Base-by-base conservation (phyloP, 2,888 invertebrate genomes). In the Erebia palarica region DNA sequence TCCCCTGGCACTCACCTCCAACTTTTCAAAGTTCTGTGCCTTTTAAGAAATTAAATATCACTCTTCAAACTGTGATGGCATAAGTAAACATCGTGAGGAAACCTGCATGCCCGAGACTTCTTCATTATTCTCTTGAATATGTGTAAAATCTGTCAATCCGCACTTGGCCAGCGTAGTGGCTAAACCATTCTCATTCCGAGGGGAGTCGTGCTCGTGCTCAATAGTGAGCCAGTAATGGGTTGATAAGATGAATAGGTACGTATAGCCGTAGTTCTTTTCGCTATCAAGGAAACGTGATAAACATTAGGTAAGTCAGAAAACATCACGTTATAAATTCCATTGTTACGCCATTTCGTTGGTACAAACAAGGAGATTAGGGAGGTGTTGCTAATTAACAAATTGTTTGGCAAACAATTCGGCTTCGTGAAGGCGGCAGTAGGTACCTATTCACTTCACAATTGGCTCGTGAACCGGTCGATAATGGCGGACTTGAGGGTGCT, bases 261-360 rank as follows among this genome's bases (percentile, higher is more conserved):
- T 7, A 51, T n/a, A n/a, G 9, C 53, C 16, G 36, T 36, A 36
- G 36, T 51, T 51, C 16, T n/a, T n/a, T 10, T 57, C 11, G 8
- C 21, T 57, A 57, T 57, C 57, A 57, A 18, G 16, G 21, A 57
- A 57, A 57, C 57, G 57, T 57, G 57, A 57, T 21, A 21, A 57
- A 21, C 57, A 57, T 11, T 57, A 13, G 11, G 21, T 9, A 13
- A 57, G 10, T 57, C 21, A 11, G 21, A 21, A 57, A 57, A 57
- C 11, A 21, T 57, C 18, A 57, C 21, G 55, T 55, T 55, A 9
- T 11, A 55, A 3, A 18, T 55, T 55, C 57, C 57, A 57, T 57
- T 57, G 57, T 57, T 57, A 57, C 21, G 21, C 57, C 18, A 21
- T 21, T 21, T 11, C 3, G 18, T 57, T 57, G 18, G 21, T 57